Percentiles rank a stretch among this genome's conserved stretches.
Conservation (phyloP, 2,113 vertebrate species). For the Paramormyrops kingsleyae region DNA sequence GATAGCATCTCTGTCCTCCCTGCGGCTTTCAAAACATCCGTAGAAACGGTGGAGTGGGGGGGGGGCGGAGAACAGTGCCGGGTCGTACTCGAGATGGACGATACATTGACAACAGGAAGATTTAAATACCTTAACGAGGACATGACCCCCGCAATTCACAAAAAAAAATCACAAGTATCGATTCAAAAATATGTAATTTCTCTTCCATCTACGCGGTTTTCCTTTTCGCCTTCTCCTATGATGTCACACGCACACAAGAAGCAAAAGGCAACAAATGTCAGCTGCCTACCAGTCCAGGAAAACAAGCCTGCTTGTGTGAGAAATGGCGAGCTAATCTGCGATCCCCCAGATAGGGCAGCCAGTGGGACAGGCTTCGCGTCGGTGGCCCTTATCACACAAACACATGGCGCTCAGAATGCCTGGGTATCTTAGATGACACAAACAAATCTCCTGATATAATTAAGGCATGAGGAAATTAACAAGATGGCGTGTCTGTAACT, state of each 20-base stretch:
- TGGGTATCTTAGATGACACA: conserved; percentile 47
- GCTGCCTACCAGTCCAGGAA: background rate
- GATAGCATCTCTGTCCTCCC: conserved; percentile 44
- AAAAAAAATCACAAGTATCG: background rate
- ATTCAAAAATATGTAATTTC: background rate
- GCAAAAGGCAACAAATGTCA: background rate
- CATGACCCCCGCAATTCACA: background rate
- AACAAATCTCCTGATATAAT: conserved; percentile 56
- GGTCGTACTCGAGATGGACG: background rate
- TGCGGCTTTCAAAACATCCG: conserved; percentile 41
- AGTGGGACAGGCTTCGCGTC: conserved; percentile 44
- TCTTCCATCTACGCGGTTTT: background rate
- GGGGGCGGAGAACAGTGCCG: background rate
- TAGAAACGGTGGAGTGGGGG: background rate
- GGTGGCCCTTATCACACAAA: conserved; percentile 45
- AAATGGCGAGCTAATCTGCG: conserved; percentile 33
- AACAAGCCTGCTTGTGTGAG: conserved; percentile 8
- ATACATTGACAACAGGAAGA: background rate
- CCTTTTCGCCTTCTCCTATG: background rate
- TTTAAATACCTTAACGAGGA: background rate
- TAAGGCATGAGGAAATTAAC: conserved; percentile 56
- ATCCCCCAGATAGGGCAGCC: conserved; percentile 41
- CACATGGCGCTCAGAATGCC: conserved; percentile 52
- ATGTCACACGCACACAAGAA: background rate
- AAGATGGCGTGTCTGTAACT: conserved; percentile 47